These are phyloP conservation scores for Clivina fossor DNA, from an alignment of 2,888 invertebrate genomes.

Conservation along the genomic window DNA sequence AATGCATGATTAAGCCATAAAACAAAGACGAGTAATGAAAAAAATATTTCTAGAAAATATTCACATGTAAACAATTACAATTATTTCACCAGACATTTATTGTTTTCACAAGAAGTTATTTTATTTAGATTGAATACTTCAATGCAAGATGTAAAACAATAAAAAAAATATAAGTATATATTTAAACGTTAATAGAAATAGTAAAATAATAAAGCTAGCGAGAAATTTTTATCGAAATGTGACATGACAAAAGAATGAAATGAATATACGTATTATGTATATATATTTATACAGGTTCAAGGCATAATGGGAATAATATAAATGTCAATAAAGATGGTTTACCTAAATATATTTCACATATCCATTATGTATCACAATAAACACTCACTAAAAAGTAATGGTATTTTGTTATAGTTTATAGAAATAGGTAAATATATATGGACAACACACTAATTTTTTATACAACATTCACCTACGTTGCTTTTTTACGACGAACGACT, in stretches of 20 bases:
- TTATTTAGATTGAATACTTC: too few species aligned
- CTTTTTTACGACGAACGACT: slow-evolving; percentile 41
- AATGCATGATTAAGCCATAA: too few species aligned
- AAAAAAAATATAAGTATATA: too few species aligned
- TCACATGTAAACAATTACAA: too few species aligned
- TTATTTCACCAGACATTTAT: too few species aligned
- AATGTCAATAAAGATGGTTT: slow-evolving; percentile 23
- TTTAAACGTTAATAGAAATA: too few species aligned
- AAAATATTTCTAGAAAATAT: too few species aligned
- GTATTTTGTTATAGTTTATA: slow-evolving; percentile 11
- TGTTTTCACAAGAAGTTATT: too few species aligned
- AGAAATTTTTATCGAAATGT: slow-evolving; percentile 31
- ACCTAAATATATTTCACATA: slow-evolving; percentile 26
- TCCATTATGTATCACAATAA: slow-evolving; percentile 18
- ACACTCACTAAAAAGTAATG: slow-evolving; percentile 7
- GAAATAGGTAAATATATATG: slow-evolving; percentile 26
- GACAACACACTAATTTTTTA: slow-evolving; percentile 36
- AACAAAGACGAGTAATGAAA: too few species aligned
- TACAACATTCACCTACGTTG: slow-evolving; percentile 49
- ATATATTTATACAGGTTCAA: slow-evolving; percentile 28
- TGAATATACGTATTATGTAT: slow-evolving; percentile 16
- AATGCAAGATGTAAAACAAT: too few species aligned
- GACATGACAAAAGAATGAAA: slow-evolving; percentile 33
- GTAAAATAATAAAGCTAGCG: too few species aligned
- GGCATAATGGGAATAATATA: slow-evolving; percentile 10